Conservation (phyloP, 2,888 invertebrate species). For the Amorpha juglandis region DNA sequence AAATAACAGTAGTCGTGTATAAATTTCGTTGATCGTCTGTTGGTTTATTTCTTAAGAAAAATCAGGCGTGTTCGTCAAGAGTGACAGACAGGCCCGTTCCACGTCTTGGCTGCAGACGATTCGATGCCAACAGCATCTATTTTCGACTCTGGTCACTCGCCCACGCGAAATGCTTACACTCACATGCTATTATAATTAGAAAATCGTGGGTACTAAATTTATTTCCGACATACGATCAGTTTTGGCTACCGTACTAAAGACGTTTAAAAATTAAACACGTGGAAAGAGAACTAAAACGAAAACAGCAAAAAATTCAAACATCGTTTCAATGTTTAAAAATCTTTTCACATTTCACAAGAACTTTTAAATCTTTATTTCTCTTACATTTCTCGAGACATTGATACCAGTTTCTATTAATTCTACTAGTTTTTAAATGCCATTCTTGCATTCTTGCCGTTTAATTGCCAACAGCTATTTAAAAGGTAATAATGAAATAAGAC, state of each 20-base stretch:
- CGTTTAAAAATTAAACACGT: conserved; percentile 14
- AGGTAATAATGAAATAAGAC: background rate
- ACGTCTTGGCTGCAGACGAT: conserved; percentile 52
- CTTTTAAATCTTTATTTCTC: conserved; percentile 12
- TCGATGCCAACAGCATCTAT: conserved; percentile 77
- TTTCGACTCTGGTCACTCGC: conserved; percentile 66
- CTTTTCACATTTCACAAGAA: conserved; percentile 37
- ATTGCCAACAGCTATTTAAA: background rate
- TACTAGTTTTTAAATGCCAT: background rate
- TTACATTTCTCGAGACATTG: background rate
- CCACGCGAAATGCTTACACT: conserved; percentile 82
- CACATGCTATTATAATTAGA: conserved; percentile 81
- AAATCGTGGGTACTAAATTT: conserved; percentile 69
- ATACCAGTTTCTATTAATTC: background rate
- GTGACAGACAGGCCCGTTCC: conserved; percentile 49
- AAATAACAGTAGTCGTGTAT: conserved; percentile 4
- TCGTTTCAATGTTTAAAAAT: conserved; percentile 32
- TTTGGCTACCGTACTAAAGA: conserved; percentile 43
- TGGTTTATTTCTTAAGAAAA: conserved; percentile 11
- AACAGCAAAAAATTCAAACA: conserved; percentile 16
- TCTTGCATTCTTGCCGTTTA: background rate
- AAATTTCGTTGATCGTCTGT: conserved; percentile 7
- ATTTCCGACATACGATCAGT: conserved; percentile 48
- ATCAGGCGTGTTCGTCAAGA: conserved; percentile 28
- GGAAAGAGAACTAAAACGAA: conserved; percentile 5